Base-by-base conservation (phyloP, 1,140 invertebrate species). In the Delia radicum region DNA sequence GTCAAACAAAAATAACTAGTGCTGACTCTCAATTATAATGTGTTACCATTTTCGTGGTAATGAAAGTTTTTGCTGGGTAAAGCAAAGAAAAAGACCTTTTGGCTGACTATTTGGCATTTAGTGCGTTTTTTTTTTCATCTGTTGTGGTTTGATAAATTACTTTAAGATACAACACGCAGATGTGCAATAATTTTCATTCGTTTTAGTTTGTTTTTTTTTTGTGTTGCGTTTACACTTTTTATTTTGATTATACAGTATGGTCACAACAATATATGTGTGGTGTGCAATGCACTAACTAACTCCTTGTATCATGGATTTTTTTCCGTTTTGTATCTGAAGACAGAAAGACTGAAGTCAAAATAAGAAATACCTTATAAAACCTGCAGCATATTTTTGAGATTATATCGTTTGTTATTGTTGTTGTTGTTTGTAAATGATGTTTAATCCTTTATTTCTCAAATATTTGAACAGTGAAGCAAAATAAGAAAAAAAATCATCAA, bases 381-480 rank as follows among this genome's bases (percentile, higher is more conserved):
- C 65, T 18, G 65, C 29, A 69, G 65, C 65, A 69, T 69, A 69
- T 37, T 69, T 69, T 69, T 33, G n/a, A 37, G 65, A 69, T 69
- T 69, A 24, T 37, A 69, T 69, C 31, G 65, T 69, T 69, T 37
- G n/a, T 15, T 29, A 15, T 29, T 42, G 10, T 69, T 37, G n/a
- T 55, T 21, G 48, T 55, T 55, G 27, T 67, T 28, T 67, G 63
- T 67, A 67, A 33, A 33, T 33, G n/a, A 69, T 69, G 65, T 69
- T 69, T 33, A 69, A 69, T 69, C 65, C 29, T 69, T 69, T 65
- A 15, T 26, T 3, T 24, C 18, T 18, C 8, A 55, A 8, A 55
- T 55, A 2, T 55, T 55, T 55, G 48, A 21, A 55, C 48, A 55
- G 48, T 55, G 18, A 13, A 5, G 18, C 18, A 5, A 48, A n/a